Evolutionary conservation across 1,140 invertebrate genomes (phyloP).

Genomic region (Drosophila rhopaloa): DNA sequence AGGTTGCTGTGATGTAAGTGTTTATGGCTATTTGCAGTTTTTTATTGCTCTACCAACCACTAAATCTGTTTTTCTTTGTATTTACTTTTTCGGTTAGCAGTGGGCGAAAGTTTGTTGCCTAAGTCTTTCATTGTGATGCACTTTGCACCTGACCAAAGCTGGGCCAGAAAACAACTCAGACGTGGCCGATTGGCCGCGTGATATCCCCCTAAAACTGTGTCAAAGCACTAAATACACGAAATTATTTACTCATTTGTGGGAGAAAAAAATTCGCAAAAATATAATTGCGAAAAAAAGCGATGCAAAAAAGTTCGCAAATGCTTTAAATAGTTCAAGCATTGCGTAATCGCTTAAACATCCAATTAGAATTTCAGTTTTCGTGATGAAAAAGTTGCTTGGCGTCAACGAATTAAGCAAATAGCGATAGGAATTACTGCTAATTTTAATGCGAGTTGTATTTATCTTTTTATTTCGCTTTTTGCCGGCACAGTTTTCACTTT

Average conservation of each 20-base stretch:
- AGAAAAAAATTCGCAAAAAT: constrained; percentile 60
- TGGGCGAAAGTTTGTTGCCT: constrained; percentile 65
- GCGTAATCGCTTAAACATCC: constrained; percentile 53
- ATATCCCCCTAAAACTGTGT: constrained; percentile 40
- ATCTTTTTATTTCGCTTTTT: constrained; percentile 18
- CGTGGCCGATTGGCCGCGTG: constrained; percentile 55
- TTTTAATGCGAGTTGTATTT: constrained; percentile 15
- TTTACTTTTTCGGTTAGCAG: constrained; percentile 21
- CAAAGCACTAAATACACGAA: constrained; percentile 48
- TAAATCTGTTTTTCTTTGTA: constrained; percentile 1
- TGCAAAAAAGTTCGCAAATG: constrained; percentile 38
- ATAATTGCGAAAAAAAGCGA: constrained; percentile 42
- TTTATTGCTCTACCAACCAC: constrained; percentile 49
- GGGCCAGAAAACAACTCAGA: constrained; percentile 56
- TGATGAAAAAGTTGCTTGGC: constrained; percentile 59
- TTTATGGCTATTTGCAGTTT: constrained; percentile 54
- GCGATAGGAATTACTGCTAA: constrained; percentile 48
- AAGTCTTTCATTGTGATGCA: constrained; percentile 55
- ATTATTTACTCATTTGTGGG: constrained; percentile 55
- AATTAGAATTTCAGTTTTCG: constrained; percentile 44
- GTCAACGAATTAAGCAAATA: constrained; percentile 77
- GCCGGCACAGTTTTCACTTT: constrained; percentile 41
- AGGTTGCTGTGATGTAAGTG: constrained; percentile 53
- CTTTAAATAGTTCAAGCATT: constrained; percentile 54
- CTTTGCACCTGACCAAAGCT: constrained; percentile 61